Conservation (phyloP, 1,140 invertebrate genomes). For the Aphaenogaster floridana region DNA sequence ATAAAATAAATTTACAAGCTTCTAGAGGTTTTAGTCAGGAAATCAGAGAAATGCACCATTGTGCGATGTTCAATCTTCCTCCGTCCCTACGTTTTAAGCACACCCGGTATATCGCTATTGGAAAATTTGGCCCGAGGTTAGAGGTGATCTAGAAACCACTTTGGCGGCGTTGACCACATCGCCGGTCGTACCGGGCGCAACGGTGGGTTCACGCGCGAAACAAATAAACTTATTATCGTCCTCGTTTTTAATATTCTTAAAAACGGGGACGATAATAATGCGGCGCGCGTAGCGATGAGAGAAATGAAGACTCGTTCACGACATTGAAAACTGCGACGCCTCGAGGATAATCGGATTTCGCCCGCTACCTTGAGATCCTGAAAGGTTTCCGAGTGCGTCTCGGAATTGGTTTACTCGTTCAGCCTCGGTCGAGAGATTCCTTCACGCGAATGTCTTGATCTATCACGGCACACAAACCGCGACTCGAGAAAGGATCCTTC, state of each 20-base stretch:
- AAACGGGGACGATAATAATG: too few species aligned
- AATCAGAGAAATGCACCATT: too few species aligned
- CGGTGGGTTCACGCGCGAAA: not conserved
- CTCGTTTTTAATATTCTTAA: not conserved
- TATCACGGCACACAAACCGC: not conserved
- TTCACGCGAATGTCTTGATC: slow-evolving; percentile 5
- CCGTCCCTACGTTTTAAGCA: not conserved
- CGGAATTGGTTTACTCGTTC: slow-evolving; percentile 26
- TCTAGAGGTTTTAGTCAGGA: too few species aligned
- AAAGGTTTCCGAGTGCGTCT: slow-evolving; percentile 8
- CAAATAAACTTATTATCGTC: not conserved
- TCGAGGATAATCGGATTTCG: slow-evolving; percentile 25
- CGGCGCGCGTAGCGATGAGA: not conserved
- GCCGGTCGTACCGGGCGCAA: not conserved
- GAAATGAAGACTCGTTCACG: not conserved
- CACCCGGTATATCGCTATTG: not conserved
- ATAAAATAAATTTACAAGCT: too few species aligned
- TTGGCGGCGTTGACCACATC: not conserved
- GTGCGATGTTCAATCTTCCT: not conserved
- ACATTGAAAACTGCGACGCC: slow-evolving; percentile 1
- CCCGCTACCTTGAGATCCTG: not conserved
- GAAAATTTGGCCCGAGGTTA: slow-evolving; percentile 18
- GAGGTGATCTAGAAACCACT: slow-evolving; percentile 26
- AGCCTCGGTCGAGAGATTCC: not conserved
- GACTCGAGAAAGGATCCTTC: not conserved